Percentiles rank a stretch among this genome's conserved stretches.
These are phyloP conservation scores for Colinus virginianus DNA, from an alignment of 2,113 vertebrate species.

Conservation along the genomic window DNA sequence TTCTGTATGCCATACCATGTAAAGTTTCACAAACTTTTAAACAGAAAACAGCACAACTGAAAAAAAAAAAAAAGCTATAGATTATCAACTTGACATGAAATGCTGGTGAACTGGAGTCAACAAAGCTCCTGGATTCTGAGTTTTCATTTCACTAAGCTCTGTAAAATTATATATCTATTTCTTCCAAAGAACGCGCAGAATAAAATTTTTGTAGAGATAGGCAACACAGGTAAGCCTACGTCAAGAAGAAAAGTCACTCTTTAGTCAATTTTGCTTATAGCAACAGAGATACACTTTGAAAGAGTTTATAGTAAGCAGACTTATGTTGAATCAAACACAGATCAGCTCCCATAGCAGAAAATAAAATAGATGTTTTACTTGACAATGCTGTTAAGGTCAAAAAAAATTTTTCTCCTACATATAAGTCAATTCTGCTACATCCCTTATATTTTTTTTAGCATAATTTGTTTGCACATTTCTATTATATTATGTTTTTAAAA, in stretches of 20 bases:
- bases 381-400: neutral
- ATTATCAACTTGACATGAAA: neutral
- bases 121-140: neutral
- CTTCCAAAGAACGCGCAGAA: neutral
- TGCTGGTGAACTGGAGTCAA: neutral
- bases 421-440: neutral
- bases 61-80: neutral
- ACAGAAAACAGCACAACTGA: neutral
- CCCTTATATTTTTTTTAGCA: neutral
- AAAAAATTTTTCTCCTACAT: neutral
- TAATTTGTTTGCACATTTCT: neutral
- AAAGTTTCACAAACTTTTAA: neutral
- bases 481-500: slow-evolving; percentile 51
- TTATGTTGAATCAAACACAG: neutral
- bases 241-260: neutral
- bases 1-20: neutral
- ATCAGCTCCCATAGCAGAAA: neutral
- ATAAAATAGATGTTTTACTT: neutral
- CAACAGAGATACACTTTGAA: neutral
- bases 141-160: neutral
- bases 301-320: neutral
- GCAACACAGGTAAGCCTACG: neutral
- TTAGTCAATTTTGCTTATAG: neutral
- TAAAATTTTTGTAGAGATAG: neutral
- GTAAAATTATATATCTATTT: neutral